Evolutionary conservation across 2,888 invertebrate species (phyloP).

Genomic region (Drosophila mimetica): DNA sequence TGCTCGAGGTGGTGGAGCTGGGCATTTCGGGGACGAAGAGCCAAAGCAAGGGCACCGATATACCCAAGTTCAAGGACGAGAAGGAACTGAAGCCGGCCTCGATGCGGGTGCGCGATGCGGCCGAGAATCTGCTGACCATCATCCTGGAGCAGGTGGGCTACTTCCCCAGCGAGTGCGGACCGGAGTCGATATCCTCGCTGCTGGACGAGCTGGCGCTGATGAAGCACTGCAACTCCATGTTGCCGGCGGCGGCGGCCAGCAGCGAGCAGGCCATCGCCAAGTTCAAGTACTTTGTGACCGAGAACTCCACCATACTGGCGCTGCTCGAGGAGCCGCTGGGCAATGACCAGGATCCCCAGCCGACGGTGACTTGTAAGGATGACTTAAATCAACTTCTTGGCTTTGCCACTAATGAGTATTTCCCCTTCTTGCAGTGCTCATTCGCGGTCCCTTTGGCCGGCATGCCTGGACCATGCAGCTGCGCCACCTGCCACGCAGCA

Average conservation of each 20-base stretch:
- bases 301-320: slow-evolving; percentile 94
- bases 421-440: slow-evolving; percentile 87
- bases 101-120: slow-evolving; percentile 98
- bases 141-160: slow-evolving; percentile 96
- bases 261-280: slow-evolving; percentile 87
- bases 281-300: slow-evolving; percentile 95
- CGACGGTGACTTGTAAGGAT: slow-evolving; percentile 89
- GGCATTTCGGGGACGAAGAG: slow-evolving; percentile 98
- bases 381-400: neutral
- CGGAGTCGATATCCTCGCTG: slow-evolving; percentile 93
- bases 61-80: slow-evolving; percentile 96
- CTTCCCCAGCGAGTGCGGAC: slow-evolving; percentile 93
- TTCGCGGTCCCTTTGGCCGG: slow-evolving; percentile 96
- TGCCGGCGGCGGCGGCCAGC: slow-evolving; percentile 68
- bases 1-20: slow-evolving; percentile 98
- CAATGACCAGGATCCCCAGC: slow-evolving; percentile 96
- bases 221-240: slow-evolving; percentile 89
- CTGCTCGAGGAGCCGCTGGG: slow-evolving; percentile 96
- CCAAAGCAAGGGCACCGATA: slow-evolving; percentile 93
- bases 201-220: slow-evolving; percentile 94
- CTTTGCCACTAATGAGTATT: neutral
- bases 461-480: slow-evolving; percentile 97
- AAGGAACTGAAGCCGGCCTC: slow-evolving; percentile 98
- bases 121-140: slow-evolving; percentile 95
- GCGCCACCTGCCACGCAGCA: slow-evolving; percentile 93